These are phyloP conservation scores for Helicoverpa zea DNA, from an alignment of 1,140 invertebrate species.

Conservation along the genomic window DNA sequence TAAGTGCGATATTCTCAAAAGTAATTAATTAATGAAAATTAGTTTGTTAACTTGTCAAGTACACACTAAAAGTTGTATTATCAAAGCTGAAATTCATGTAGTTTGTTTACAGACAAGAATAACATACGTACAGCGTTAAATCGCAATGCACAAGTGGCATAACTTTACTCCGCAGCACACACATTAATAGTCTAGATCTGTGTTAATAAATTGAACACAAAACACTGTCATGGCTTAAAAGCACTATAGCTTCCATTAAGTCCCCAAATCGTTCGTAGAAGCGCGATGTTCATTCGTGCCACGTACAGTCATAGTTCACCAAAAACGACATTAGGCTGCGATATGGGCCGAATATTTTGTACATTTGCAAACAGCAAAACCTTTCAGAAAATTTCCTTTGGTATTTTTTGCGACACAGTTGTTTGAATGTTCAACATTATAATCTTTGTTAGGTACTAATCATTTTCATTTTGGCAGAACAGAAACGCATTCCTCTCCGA, in stretches of 20 bases:
- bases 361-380: conserved; percentile 17
- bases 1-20: too few species aligned
- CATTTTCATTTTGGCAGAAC: neutral
- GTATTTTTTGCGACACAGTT: neutral
- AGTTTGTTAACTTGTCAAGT: too few species aligned
- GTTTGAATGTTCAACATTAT: neutral
- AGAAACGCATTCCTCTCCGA: conserved; percentile 31
- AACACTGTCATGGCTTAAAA: neutral
- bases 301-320: conserved; percentile 36
- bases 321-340: conserved; percentile 32
- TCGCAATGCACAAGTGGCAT: neutral
- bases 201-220: neutral
- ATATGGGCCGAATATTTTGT: conserved; percentile 36
- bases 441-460: neutral
- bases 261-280: conserved; percentile 1
- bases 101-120: neutral
- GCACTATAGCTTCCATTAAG: conserved; percentile 4
- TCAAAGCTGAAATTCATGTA: too few species aligned
- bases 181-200: neutral
- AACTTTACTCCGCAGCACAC: neutral
- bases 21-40: too few species aligned
- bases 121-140: neutral
- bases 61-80: too few species aligned
- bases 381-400: neutral
- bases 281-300: conserved; percentile 24